Conservation (phyloP, 2,797 vertebrate genomes). For the Botia kubotai region DNA sequence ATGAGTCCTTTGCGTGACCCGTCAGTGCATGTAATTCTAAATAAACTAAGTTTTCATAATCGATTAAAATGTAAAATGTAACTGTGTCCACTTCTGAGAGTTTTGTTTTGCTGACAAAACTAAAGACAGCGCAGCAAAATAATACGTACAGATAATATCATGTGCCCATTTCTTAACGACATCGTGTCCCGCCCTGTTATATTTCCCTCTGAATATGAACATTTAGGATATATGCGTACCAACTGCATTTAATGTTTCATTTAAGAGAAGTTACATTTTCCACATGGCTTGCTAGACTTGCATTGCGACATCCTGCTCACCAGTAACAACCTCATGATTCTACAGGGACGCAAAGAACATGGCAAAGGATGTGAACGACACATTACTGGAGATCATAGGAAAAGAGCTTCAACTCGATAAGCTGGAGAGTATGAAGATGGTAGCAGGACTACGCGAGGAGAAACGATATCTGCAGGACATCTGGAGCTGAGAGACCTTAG, state of each 20-base stretch:
- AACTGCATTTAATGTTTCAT: background rate
- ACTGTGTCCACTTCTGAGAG: background rate
- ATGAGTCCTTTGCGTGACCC: background rate
- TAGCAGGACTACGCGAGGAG: conserved; percentile 86
- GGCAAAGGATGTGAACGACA: conserved; percentile 89
- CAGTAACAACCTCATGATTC: background rate
- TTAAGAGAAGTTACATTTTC: background rate
- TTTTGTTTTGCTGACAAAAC: background rate
- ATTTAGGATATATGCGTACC: background rate
- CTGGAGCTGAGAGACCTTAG: conserved; percentile 81
- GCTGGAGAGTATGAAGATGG: conserved; percentile 87
- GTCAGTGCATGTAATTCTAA: background rate
- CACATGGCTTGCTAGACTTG: background rate
- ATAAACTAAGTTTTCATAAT: background rate
- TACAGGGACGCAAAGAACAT: conserved; percentile 94
- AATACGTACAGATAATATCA: background rate
- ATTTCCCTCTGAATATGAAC: background rate
- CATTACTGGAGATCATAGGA: conserved; percentile 84
- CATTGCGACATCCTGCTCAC: background rate
- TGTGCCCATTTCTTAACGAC: background rate
- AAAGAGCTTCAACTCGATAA: conserved; percentile 80
- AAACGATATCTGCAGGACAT: conserved; percentile 93
- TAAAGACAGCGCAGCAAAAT: background rate
- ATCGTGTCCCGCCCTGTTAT: background rate
- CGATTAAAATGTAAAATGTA: background rate